Conservation (phyloP, 1,140 invertebrate genomes). For the Globodera rostochiensis region DNA sequence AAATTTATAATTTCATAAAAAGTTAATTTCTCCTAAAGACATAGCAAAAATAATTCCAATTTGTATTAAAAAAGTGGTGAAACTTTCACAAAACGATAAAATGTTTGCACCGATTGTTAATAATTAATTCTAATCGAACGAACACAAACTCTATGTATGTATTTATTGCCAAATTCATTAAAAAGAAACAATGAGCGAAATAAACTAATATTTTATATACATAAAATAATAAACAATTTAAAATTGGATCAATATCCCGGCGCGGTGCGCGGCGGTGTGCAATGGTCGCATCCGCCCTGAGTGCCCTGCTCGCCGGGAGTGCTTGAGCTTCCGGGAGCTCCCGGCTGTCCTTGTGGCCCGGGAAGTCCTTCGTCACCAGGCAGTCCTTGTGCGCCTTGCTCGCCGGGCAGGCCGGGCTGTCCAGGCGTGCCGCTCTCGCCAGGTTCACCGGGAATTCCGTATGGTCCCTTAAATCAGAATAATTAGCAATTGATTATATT, state of each 20-base stretch:
- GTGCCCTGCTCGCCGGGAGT: background rate
- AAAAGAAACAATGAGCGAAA: no score
- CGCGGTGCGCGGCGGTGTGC: conserved; percentile 25
- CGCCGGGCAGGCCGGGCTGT: conserved; percentile 2
- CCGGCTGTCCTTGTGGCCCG: conserved; percentile 21
- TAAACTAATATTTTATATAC: background rate
- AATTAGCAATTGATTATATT: background rate
- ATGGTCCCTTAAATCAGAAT: conserved; percentile 8
- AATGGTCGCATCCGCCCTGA: conserved; percentile 19
- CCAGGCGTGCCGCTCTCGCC: conserved; percentile 12
- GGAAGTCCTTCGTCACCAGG: conserved; percentile 20
- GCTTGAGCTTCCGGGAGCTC: background rate
- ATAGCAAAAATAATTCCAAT: no score
- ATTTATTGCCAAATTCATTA: no score
- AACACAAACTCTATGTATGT: no score
- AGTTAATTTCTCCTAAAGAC: no score
- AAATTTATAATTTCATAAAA: no score
- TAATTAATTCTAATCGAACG: no score
- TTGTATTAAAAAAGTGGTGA: no score
- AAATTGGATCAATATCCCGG: conserved; percentile 25
- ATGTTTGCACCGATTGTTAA: no score
- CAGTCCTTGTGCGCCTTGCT: conserved; percentile 7
- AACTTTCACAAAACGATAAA: no score
- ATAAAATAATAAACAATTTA: background rate
- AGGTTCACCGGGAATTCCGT: conserved; percentile 11